A percentile compares a stretch with the other conserved stretches of the same genome.
phyloP scores from a whole-genome alignment of 1,140 invertebrate genomes.

The Pseudomyrmex dendroicus region DNA sequence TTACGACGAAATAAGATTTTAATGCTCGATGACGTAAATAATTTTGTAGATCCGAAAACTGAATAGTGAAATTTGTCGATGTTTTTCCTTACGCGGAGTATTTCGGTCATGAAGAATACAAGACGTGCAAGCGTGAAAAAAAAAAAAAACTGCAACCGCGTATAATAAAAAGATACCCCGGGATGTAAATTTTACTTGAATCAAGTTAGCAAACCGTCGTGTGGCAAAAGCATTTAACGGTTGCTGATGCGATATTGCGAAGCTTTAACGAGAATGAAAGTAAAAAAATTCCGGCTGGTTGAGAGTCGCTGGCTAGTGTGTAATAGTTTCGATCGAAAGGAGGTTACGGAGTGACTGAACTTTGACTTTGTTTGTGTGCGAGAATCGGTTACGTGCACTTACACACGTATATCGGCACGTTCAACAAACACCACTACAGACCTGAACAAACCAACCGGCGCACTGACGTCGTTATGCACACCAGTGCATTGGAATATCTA shows the following conservation, averaged over 20 bases:
- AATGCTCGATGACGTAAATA: neutral
- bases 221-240: constrained; percentile 14
- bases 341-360: constrained; percentile 86
- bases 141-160: neutral
- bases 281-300: constrained; percentile 69
- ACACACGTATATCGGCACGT: constrained; percentile 52
- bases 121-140: neutral
- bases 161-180: neutral
- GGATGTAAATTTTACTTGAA: neutral
- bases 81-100: neutral
- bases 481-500: constrained; percentile 63
- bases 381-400: constrained; percentile 63
- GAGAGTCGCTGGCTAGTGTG: constrained; percentile 84
- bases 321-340: constrained; percentile 86
- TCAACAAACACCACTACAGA: constrained; percentile 60
- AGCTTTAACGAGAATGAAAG: constrained; percentile 83
- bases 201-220: constrained; percentile 27
- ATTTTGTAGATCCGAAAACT: neutral
- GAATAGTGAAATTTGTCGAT: neutral
- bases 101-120: neutral
- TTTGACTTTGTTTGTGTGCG: constrained; percentile 79
- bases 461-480: constrained; percentile 53
- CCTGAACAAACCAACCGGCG: constrained; percentile 33
- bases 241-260: constrained; percentile 33
- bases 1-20: constrained; percentile 22